These are phyloP conservation scores for Eremophila alpestris DNA, from an alignment of 2,797 vertebrate species.

Conservation along the genomic window DNA sequence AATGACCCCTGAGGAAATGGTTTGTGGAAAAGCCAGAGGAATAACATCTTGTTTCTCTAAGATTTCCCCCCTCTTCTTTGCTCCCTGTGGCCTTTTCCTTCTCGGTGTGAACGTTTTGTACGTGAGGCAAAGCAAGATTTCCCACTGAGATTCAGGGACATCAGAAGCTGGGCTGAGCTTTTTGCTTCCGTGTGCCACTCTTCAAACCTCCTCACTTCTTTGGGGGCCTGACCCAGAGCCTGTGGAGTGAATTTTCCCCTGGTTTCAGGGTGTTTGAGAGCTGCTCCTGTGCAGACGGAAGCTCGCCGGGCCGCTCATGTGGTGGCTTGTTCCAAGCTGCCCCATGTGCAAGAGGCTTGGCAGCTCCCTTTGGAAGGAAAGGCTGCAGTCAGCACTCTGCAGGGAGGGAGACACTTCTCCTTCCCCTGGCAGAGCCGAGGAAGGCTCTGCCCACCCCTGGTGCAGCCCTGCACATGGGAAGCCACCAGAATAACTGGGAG, in stretches of 20 bases:
- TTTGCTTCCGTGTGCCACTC: neutral
- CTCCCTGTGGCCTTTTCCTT: neutral
- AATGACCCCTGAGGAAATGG: fast-evolving
- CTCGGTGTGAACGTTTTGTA: fast-evolving
- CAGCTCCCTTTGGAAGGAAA: neutral
- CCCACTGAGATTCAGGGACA: fast-evolving
- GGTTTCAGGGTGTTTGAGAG: neutral
- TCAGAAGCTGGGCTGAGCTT: neutral
- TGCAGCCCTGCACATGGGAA: fast-evolving
- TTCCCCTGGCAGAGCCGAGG: neutral
- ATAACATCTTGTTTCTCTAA: neutral
- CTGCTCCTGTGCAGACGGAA: neutral
- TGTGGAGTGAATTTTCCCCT: neutral
- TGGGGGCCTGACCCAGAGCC: fast-evolving
- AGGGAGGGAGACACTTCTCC: neutral
- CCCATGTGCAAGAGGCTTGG: neutral
- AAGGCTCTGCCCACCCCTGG: neutral
- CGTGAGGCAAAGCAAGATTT: neutral
- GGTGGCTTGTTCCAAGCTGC: neutral
- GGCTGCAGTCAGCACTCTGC: neutral
- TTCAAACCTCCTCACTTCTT: neutral
- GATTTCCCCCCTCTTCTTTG: neutral
- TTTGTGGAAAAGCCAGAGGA: neutral
- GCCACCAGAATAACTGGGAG: fast-evolving
- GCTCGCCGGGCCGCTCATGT: neutral